A percentile compares a stretch with the other conserved stretches of the same genome.
Evolutionary conservation across 2,113 vertebrate genomes (phyloP).

Genomic region (Chaenogobius annularis): DNA sequence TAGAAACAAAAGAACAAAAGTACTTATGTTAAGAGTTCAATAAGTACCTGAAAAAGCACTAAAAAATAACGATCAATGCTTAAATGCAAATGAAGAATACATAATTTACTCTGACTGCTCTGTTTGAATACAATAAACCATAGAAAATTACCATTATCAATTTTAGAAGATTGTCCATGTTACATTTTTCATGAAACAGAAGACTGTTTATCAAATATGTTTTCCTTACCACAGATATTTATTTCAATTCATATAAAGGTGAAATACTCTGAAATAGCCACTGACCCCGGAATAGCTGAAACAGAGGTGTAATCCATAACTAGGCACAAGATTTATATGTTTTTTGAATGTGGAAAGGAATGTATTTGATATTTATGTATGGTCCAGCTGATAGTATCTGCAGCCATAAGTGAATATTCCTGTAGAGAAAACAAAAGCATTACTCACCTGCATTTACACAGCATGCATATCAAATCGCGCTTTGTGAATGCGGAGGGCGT

Average conservation of each 20-base stretch:
- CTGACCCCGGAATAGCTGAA: constrained; percentile 27
- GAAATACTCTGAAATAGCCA: constrained; percentile 15
- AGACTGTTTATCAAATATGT: constrained; percentile 7
- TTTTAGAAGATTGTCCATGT: not conserved
- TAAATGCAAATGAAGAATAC: not conserved
- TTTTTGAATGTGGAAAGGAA: constrained; percentile 47
- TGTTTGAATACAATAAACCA: not conserved
- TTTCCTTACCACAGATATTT: not conserved
- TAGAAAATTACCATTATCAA: too few species aligned
- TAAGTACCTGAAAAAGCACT: not conserved
- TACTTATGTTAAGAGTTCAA: too few species aligned
- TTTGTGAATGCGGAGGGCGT: constrained; percentile 47
- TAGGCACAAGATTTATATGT: constrained; percentile 59
- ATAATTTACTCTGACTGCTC: not conserved
- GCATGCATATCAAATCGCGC: constrained; percentile 48
- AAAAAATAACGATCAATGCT: not conserved
- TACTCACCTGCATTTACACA: constrained; percentile 59
- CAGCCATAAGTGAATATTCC: constrained; percentile 65
- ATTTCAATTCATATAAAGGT: not conserved
- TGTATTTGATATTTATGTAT: constrained; percentile 43
- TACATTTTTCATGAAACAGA: constrained; percentile 12
- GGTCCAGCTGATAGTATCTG: constrained; percentile 52
- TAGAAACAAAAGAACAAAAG: too few species aligned
- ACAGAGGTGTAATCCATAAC: constrained; percentile 32
- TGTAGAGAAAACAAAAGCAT: constrained; percentile 65